phyloP scores from a whole-genome alignment of 2,797 vertebrate species.

The Hoplostethus atlanticus region DNA sequence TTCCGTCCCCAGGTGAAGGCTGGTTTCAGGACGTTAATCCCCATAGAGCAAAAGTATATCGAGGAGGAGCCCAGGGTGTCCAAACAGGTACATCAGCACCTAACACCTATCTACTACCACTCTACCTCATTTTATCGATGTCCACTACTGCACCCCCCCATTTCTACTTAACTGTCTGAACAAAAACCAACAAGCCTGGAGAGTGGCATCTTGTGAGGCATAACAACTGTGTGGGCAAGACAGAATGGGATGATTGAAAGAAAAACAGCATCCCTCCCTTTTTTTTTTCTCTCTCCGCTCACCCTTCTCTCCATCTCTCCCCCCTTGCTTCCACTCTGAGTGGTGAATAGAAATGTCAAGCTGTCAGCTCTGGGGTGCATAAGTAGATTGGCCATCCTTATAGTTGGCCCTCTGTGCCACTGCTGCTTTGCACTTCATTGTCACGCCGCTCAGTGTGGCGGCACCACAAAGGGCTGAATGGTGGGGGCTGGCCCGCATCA shows the following conservation, averaged over 20 bases:
- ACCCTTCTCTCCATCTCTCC: constrained; percentile 58
- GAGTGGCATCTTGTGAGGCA: constrained; percentile 72
- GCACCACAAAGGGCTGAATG: constrained; percentile 86
- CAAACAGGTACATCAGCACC: constrained; percentile 92
- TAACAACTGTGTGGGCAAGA: constrained; percentile 77
- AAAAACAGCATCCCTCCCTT: constrained; percentile 63
- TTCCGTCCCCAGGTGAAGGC: constrained; percentile 91
- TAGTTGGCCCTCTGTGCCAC: constrained; percentile 85
- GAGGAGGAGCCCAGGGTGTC: constrained; percentile 98
- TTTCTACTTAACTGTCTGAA: constrained; percentile 54
- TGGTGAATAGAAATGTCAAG: constrained; percentile 90
- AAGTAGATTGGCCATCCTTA: constrained; percentile 89
- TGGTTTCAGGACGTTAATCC: constrained; percentile 93
- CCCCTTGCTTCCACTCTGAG: constrained; percentile 73
- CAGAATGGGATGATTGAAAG: constrained; percentile 79
- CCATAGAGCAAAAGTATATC: constrained; percentile 97
- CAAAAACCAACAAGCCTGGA: constrained; percentile 62
- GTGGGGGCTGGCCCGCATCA: constrained; percentile 86
- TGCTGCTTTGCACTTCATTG: constrained; percentile 87
- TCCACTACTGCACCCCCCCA: constrained; percentile 32
- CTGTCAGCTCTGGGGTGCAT: constrained; percentile 87
- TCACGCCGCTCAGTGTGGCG: constrained; percentile 86
- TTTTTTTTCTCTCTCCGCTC: constrained; percentile 51
- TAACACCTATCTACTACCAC: constrained; percentile 31
- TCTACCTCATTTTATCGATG: constrained; percentile 42